Conservation (phyloP, 2,797 vertebrate genomes). For the Pangasius mekongensis region DNA sequence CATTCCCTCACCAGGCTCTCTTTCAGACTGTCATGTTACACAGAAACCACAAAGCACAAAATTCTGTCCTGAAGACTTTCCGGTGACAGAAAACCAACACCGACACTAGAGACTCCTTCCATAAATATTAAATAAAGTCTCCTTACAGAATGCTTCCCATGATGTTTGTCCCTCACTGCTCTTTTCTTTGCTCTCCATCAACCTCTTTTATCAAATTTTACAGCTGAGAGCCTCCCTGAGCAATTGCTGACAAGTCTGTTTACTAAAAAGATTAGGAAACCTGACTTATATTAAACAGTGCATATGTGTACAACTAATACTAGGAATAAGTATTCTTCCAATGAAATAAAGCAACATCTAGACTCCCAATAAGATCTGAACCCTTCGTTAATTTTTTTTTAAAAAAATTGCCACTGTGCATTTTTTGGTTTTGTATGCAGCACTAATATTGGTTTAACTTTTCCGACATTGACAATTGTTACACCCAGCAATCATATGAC, state of each 20-base stretch:
- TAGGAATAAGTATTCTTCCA: not conserved
- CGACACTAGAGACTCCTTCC: not conserved
- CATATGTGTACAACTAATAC: not conserved
- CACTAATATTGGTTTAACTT: not conserved
- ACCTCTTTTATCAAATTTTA: not conserved
- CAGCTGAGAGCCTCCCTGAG: not conserved
- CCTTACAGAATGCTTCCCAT: not conserved
- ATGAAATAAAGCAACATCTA: not conserved
- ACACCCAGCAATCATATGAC: not conserved
- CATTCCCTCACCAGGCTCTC: not conserved
- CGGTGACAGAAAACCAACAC: not conserved
- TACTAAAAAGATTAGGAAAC: not conserved
- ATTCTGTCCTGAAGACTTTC: not conserved
- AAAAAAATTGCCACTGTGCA: no score
- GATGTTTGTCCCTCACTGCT: constrained; percentile 8
- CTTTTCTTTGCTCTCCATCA: not conserved
- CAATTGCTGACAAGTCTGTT: not conserved
- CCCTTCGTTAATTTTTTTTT: not conserved
- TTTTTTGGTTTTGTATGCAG: not conserved
- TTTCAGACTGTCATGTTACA: constrained; percentile 1
- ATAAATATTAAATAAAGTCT: constrained; percentile 19
- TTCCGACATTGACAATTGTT: not conserved
- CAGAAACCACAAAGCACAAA: not conserved
- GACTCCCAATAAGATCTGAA: not conserved
- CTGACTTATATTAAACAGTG: not conserved